These are phyloP conservation scores for Ceratina japonica DNA, from an alignment of 1,140 invertebrate genomes.

Conservation along the genomic window DNA sequence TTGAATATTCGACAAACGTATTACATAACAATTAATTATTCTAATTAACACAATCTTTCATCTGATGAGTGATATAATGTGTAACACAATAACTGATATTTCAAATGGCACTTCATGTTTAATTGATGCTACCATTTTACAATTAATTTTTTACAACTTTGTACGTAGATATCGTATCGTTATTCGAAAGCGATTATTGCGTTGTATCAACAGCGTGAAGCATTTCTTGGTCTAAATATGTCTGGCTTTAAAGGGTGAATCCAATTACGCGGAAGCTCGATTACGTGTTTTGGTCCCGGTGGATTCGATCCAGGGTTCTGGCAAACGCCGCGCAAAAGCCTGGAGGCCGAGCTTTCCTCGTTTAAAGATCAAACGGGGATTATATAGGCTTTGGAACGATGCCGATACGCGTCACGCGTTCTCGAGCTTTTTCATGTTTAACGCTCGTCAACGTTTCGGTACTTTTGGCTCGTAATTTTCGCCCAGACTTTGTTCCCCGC, in stretches of 20 bases:
- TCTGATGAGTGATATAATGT: too few relatives aligned
- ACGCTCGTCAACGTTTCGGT: background rate
- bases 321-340: background rate
- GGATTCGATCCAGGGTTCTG: background rate
- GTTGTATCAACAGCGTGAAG: too few relatives aligned
- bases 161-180: too few relatives aligned
- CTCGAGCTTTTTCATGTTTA: background rate
- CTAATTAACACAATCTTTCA: too few relatives aligned
- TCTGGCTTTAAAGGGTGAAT: background rate
- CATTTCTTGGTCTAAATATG: too few relatives aligned
- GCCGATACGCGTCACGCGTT: background rate
- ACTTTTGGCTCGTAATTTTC: background rate
- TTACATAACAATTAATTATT: too few relatives aligned
- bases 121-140: too few relatives aligned
- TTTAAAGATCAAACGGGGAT: background rate
- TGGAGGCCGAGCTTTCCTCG: background rate
- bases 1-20: too few relatives aligned
- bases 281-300: background rate
- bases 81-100: too few relatives aligned
- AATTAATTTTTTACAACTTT: too few relatives aligned
- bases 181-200: too few relatives aligned
- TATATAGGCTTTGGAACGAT: background rate
- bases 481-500: background rate
- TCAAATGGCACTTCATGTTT: too few relatives aligned
- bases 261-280: slow-evolving; percentile 14